Evolutionary conservation across 2,113 vertebrate species (phyloP), one percentile per base, ranked within the genome.

Genomic region (Lophius piscatorius): DNA sequence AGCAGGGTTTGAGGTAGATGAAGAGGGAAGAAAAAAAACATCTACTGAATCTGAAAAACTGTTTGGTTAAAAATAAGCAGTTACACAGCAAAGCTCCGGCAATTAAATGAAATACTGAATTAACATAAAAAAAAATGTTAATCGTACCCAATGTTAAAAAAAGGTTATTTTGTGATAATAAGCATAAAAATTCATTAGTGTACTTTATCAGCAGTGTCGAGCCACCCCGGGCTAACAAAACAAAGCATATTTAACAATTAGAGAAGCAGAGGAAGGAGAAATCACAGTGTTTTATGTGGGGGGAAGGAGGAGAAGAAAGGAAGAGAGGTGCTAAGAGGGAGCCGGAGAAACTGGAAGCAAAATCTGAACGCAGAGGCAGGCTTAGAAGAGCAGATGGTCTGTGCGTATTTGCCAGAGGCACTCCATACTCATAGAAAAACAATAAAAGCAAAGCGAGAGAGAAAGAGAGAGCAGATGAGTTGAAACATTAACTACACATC

Each of bases 311-410:
- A 51, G 26, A 26, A 63, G 26, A 41, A 35, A 38, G 13, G 45
- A n/a, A 34, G 4, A 9, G 12, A 55, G 54, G 35, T 36, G 44
- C 20, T 23, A 65, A 69, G 34, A 49, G 39, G 67, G 42, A 38
- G 54, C 44, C 20, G 44, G 51, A 58, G 46, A 61, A 65, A 34
- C 23, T 57, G 8, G 23, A 45, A 57, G 55, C 24, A 39, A 69
- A 76, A 57, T 49, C 39, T 14, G 11, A 84, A 56, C 16, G 68
- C 52, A 65, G 80, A 78, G 79, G 78, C 81, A 85, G 74, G 71
- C 81, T 85, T 76, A 59, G 67, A 44, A 71, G 81, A 90, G 80
- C 91, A 92, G 90, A 91, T 91, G 91, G 90, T 87, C 87, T 70
- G 71, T 45, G 70, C 34, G 28, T 67, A 89, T 66, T 86, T 49